Base-by-base conservation (phyloP, 2,888 invertebrate species). In the Ecliptopera silaceata region DNA sequence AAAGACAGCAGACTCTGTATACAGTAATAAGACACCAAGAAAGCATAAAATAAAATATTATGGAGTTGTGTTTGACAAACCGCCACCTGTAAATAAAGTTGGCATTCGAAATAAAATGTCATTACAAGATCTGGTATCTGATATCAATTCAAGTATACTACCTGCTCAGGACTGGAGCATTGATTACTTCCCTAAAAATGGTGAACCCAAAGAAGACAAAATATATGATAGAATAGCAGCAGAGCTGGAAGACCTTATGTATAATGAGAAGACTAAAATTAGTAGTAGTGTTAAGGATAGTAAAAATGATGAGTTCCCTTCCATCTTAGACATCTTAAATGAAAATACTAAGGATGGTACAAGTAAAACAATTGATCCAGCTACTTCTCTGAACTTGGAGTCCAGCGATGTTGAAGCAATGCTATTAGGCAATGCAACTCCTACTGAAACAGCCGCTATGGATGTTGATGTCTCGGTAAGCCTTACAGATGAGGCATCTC, bases 171-270 rank as follows among this genome's bases (percentile, higher is more conserved):
- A 87, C 22, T 92, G 92, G 92, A 78, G 76, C 64, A 87, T 91
- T 69, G 90, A 91, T 59, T 88, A 84, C 65, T 83, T 88, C 56
- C 91, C 91, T 12, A 85, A 83, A 68, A 79, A 70, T 58, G 82
- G 84, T 49, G 88, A 88, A 71, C 83, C 82, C 1, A 88, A 84
- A 63, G 82, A 88, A 73, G 91, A 91, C 66, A 88, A 89, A 77
- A 88, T 91, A 3, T 92, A 91, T 82, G 91, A 92, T 61, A 76
- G 89, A 50, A 91, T 92, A 72, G 92, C 91, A 42, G 91, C 91
- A 6, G 91, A 92, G 70, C 69, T 92, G 34, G 91, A 92, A 74
- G 89, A 88, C 65, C 76, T 92, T 50, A 91, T 92, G 91, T 84
- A 81, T 56, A 89, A 79, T 77, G 86, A 88, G 49, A 87, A 86